Evolutionary conservation across 2,797 vertebrate species (phyloP).

Genomic region (Emys orbicularis): DNA sequence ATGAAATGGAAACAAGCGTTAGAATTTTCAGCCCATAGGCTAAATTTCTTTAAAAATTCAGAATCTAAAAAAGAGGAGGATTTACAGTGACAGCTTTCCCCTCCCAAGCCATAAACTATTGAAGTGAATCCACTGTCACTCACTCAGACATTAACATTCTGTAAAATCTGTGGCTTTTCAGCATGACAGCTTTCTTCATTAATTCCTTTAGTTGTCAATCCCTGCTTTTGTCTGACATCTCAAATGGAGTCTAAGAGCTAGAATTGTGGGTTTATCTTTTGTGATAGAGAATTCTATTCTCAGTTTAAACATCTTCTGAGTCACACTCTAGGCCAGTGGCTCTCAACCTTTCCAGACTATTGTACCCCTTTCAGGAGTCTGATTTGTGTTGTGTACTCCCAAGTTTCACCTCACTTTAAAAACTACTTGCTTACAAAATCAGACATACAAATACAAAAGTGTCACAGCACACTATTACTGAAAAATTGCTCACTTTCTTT

Average conservation of each 20-base stretch:
- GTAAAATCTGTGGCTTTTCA: slow-evolving; percentile 2
- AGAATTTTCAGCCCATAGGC: background rate
- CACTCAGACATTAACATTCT: background rate
- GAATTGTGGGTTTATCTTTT: background rate
- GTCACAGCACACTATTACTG: no score
- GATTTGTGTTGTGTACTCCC: no score
- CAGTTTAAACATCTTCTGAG: background rate
- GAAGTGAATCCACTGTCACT: background rate
- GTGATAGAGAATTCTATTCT: background rate
- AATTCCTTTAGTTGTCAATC: slow-evolving; percentile 20
- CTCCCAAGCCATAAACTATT: background rate
- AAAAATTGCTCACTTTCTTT: no score
- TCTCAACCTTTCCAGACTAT: no score
- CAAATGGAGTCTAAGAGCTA: background rate
- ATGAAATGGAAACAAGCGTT: background rate
- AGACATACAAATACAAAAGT: no score
- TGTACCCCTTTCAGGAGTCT: no score
- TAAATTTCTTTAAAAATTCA: background rate
- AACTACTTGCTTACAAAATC: no score
- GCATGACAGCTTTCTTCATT: background rate
- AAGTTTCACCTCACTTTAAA: no score
- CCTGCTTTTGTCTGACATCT: slow-evolving; percentile 24
- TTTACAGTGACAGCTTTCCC: background rate
- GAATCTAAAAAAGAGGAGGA: background rate
- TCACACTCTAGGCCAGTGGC: background rate